Base-by-base conservation (phyloP, 2,888 invertebrate species). In the Rhynchonema sp. region DNA sequence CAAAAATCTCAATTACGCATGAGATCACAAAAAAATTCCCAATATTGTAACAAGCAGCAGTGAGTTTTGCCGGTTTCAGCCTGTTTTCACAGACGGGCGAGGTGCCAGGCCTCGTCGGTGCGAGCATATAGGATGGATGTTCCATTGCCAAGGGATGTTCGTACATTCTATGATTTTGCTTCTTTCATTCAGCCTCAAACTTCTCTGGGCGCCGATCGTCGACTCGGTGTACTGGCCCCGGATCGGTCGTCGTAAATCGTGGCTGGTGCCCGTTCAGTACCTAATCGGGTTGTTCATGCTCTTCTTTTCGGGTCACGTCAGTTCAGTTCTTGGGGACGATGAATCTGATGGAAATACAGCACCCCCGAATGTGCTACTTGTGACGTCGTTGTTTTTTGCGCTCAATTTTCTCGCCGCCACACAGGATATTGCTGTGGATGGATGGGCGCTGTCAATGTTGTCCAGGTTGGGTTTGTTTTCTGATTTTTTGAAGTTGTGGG, bases 401-500 rank as follows among this genome's bases (percentile, higher is more conserved):
- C 78, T 98, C 1, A 96, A 94, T 72, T 92, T 96, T 71, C 78
- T 99, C 68, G 96, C 96, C 3, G 96, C 98, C 1, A 98, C 98
- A 1, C 98, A 99, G 78, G 98, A 99, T 75, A 94, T 98, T 70
- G 96, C 92, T 23, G 96, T 99, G 0, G 98, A 99, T 78, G 98
- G 98, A 27, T 99, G 98, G 98, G 98, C 98, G 0, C 78, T 99
- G 20, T 98, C 96, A 0, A 98, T 99, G 91, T 78, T 98, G 1
- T 87, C 89, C 70, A 85, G 88, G 83, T 88, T 72, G 62, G 65
- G 9, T 53, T 26, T 64, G 59, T 57, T 59, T 59, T 55, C 30
- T 38, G n/a, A 25, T 29, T 6, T 52, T 63, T 60, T 38, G 38
- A 13, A 13, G 38, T 38, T 38, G 38, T 38, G 9, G 38, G 9